Evolutionary conservation across 2,113 vertebrate species (phyloP).

Genomic region (Oostethus manadensis): DNA sequence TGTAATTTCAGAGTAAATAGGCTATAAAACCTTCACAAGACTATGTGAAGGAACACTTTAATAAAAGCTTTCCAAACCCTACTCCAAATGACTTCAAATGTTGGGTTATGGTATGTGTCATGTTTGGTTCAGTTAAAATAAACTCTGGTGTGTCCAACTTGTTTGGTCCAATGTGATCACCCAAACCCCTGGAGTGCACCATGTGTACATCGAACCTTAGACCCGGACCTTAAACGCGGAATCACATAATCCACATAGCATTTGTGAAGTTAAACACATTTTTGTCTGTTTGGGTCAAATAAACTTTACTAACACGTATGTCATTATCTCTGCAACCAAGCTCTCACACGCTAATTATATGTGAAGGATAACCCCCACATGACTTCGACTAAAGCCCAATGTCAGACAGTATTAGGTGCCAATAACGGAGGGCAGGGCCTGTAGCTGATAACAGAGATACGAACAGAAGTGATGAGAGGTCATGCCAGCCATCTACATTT

Average conservation of each 20-base stretch:
- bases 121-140: too few relatives aligned
- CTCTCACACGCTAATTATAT: constrained; percentile 65
- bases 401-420: constrained; percentile 47
- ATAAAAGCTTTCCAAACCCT: constrained; percentile 12
- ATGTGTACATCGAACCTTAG: too few relatives aligned
- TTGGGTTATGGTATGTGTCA: constrained; percentile 7
- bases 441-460: constrained; percentile 52
- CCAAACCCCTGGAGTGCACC: too few relatives aligned
- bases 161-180: too few relatives aligned
- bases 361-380: constrained; percentile 68
- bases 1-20: constrained; percentile 45
- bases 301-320: constrained; percentile 47
- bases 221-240: background rate
- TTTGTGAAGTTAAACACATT: background rate
- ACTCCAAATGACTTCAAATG: constrained; percentile 11
- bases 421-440: constrained; percentile 41
- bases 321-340: constrained; percentile 36
- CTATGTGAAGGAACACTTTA: constrained; percentile 9
- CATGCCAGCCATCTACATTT: constrained; percentile 39
- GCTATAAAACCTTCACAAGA: constrained; percentile 53
- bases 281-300: constrained; percentile 24
- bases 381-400: constrained; percentile 42
- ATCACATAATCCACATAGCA: background rate
- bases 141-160: too few relatives aligned
- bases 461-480: constrained; percentile 46